Evolutionary conservation across 2,113 vertebrate species (phyloP).

Genomic region (Microtus montanus): DNA sequence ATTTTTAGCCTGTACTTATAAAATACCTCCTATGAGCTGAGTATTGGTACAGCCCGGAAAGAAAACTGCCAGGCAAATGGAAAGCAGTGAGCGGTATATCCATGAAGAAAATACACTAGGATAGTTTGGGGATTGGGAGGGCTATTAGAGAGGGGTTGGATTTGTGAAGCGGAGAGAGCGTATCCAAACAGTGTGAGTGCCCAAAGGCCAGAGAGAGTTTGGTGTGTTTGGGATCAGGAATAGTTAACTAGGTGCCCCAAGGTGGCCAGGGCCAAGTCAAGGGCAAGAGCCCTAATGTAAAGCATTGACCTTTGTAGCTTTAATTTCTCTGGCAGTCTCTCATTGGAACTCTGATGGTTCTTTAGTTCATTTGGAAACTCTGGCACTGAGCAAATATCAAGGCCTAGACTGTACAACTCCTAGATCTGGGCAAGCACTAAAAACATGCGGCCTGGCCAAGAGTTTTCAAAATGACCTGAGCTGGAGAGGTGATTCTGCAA

Average conservation of each 20-base stretch:
- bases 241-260: neutral
- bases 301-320: neutral
- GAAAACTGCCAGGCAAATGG: neutral
- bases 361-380: neutral
- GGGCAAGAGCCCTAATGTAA: neutral
- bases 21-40: neutral
- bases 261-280: neutral
- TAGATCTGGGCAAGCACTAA: too few relatives aligned
- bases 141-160: neutral
- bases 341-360: neutral
- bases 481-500: too few relatives aligned
- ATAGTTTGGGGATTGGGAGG: neutral
- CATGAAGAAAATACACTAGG: neutral
- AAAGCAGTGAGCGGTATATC: neutral
- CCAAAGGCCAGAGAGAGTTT: neutral
- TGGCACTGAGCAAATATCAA: neutral
- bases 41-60: neutral
- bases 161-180: neutral
- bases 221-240: neutral
- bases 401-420: neutral
- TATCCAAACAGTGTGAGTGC: neutral
- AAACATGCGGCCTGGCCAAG: neutral
- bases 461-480: slow-evolving; percentile 1
- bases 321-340: neutral
- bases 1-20: neutral